Evolutionary conservation across 2,113 vertebrate genomes (phyloP), one percentile per base, ranked within the genome.

Genomic region (Thunnus thynnus): DNA sequence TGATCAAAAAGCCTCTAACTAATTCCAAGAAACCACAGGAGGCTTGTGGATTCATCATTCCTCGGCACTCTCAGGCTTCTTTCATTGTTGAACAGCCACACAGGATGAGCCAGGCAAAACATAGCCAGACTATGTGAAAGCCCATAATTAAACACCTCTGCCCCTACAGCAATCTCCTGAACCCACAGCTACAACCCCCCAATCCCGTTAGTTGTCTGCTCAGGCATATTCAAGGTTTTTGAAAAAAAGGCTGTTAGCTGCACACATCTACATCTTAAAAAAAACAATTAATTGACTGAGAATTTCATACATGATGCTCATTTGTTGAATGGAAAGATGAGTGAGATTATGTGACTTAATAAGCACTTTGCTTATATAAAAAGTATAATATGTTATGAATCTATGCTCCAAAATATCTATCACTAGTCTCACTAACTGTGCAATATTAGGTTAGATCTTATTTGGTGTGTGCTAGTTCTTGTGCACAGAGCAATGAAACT

Each of bases 61-160:
- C 76, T 22, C 55, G n/a, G 32, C 63, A 44, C 72, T 72, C 66
- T 69, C 76, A 80, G 44, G 57, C 64, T 58, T 83, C 78, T 74
- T 72, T 83, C 69, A 75, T 67, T 74, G 70, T 62, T 60, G 52
- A 52, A 61, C 74, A 73, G 71, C 73, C 76, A 50, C 78, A 82
- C 63, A 58, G 80, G 74, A 75, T 72, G 69, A 90, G 80, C 76
- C 75, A 86, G 75, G 82, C 86, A 79, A 83, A 89, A 91, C 91
- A 90, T 54, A 60, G 55, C 17, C 81, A 87, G 76, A 83, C 77
- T 56, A 75, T 61, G 77, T 76, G 76, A 89, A 72, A 90, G 72
- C 89, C 71, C 81, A 71, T 93, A 94, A 95, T 94, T 93, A 94
- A 95, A 95, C 90, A 91, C 92, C 88, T 93, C 72, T 76, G 41